Conservation (phyloP, 2,113 vertebrate species). For the Callopanchax toddi region DNA sequence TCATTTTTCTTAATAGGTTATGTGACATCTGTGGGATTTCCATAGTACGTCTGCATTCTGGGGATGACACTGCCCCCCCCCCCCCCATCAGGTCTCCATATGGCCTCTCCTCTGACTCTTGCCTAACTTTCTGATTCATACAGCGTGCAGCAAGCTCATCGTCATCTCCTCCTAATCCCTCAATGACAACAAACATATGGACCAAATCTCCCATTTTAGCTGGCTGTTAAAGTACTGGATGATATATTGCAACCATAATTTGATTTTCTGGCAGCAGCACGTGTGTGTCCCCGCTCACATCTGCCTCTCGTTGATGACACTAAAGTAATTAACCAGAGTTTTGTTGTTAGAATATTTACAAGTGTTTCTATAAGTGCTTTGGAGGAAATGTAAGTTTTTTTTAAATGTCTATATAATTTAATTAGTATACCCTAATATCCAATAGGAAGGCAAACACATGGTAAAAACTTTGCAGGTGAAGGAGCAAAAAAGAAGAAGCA, state of each 20-base stretch:
- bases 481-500: constrained; percentile 16
- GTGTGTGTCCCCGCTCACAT: constrained; percentile 66
- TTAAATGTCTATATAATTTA: background rate
- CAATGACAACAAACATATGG: constrained; percentile 78
- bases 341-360: constrained; percentile 13
- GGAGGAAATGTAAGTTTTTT: background rate
- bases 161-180: constrained; percentile 60
- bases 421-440: background rate
- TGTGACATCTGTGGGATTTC: constrained; percentile 52
- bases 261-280: constrained; percentile 72
- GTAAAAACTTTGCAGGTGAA: constrained; percentile 49
- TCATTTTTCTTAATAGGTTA: constrained; percentile 62
- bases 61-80: constrained; percentile 51
- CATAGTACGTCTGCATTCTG: constrained; percentile 50
- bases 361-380: constrained; percentile 35
- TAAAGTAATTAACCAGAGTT: constrained; percentile 46
- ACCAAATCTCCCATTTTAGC: constrained; percentile 66
- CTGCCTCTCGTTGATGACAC: constrained; percentile 45
- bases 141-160: constrained; percentile 50
- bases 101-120: constrained; percentile 45
- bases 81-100: constrained; percentile 59
- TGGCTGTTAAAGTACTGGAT: constrained; percentile 60
- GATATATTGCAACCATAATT: constrained; percentile 73
- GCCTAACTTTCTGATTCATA: constrained; percentile 61
- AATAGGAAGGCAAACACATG: constrained; percentile 43